Conservation (phyloP, 2,888 invertebrate species). For the Dolomedes plantarius region DNA sequence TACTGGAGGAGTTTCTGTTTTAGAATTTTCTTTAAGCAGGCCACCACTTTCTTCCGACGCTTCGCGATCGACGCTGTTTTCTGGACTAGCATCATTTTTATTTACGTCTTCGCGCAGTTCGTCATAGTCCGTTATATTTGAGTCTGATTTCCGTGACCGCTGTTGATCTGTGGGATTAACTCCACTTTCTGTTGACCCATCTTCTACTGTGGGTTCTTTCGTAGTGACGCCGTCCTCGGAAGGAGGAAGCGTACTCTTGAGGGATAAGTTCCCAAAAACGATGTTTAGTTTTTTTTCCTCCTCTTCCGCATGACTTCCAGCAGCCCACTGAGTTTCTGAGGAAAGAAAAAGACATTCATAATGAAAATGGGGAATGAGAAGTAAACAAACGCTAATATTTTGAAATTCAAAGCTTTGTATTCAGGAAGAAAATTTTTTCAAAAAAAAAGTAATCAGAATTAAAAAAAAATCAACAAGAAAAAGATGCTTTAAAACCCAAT, state of each 20-base stretch:
- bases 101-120: constrained; percentile 29
- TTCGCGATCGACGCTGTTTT: constrained; percentile 53
- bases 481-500: too few species aligned
- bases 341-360: background rate
- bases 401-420: background rate
- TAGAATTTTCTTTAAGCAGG: background rate
- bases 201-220: background rate
- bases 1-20: background rate
- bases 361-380: background rate
- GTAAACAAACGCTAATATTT: background rate
- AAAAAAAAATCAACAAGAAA: too few species aligned
- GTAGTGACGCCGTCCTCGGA: background rate
- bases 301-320: constrained; percentile 56
- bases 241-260: background rate
- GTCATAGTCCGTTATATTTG: constrained; percentile 39
- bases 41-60: constrained; percentile 26
- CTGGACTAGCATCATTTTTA: constrained; percentile 58
- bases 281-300: constrained; percentile 51
- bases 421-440: too few species aligned
- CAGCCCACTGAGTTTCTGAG: constrained; percentile 34
- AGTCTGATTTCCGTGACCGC: background rate
- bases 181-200: background rate
- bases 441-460: too few species aligned
- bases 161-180: background rate
- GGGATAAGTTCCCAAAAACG: constrained; percentile 25